Evolutionary conservation across 2,797 vertebrate genomes (phyloP), one percentile per base, ranked within the genome.

Genomic region (Channa striata): DNA sequence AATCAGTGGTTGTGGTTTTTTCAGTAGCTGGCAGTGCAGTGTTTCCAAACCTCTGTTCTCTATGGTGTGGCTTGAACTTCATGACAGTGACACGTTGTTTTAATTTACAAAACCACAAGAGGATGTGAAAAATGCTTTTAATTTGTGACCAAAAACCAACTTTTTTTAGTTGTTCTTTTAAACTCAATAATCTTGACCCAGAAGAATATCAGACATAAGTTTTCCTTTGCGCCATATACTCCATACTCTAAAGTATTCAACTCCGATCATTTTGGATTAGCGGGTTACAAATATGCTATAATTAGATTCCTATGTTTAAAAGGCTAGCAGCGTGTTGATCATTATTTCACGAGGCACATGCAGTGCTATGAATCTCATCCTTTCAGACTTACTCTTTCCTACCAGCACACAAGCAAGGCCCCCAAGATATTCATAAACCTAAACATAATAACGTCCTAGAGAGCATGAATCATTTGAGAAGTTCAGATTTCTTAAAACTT

Each of bases 221-320:
- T 80, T 76, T 48, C 59, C 46, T 54, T 83, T 65, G 65, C 47
- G 51, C 54, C 52, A 40, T 56, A 82, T 77, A 71, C 33, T 49
- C 47, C 56, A 73, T 68, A n/a, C n/a, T n/a, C n/a, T n/a, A 40
- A 79, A 84, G 81, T 64, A 84, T 83, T 76, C 47, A 83, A 56
- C 71, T 59, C 47, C 4, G 56, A 75, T 72, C 77, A 33, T 80
- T 79, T 74, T 75, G 23, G 65, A 84, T 70, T 54, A 58, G 50
- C 65, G 62, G 63, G 74, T 75, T 78, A 63, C 21, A 17, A 53
- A 75, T 67, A 33, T 64, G 58, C 81, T 91, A 78, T 84, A 84
- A 84, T 87, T 88, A 85, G 85, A 89, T 82, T 86, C 54, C 58
- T 68, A 4, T 43, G 57, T 75, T 72, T 74, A 72, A 82, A 79